Evolutionary conservation across 2,797 vertebrate species (phyloP), one percentile per base, ranked within the genome.

Genomic region (Mus minutoides): DNA sequence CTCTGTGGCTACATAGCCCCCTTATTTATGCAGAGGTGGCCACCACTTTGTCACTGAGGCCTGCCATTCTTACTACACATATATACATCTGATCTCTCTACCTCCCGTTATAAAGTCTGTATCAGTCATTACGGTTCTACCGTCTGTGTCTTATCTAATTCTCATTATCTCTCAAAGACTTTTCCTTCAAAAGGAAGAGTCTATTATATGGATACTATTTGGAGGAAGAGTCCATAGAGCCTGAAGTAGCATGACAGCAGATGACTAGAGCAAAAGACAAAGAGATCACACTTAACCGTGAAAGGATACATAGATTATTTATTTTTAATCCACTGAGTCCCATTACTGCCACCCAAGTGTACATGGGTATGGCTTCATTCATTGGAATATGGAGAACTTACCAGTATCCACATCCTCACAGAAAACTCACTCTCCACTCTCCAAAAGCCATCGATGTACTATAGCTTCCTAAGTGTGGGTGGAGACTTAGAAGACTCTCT

Each of bases 271-370:
- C 22, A 26, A 22, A n/a, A 80, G 24, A 26, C 56, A 2, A 83
- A 43, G 58, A 62, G 14, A 43, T 31, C 37, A 43, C 4, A 31
- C 56, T 60, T 62, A 62, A 19, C 37, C 37, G 43, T 16, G 62
- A 0, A 26, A 75, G 10, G 6, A 43, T 58, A 3, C 54, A 58
- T 22, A 43, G 24, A 11, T 40, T 62, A 82, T 46, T 62, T 49
- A 43, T n/a, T 67, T 85, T 62, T 60, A 69, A 34, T 17, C 6
- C 29, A 46, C 60, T 16, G 43, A 69, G 83, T 86, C 40, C 43
- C 69, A 0, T 26, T 52, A 24, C 3, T 69, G 31, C 1, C 2
- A n/a, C 3, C 3, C 21, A 52, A 49, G 7, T 16, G 0, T 12
- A 49, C 31, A 52, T 86, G 12, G 21, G 21, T 24, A 3, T 52